These are phyloP conservation scores for Rhinopomastus cyanomelas DNA, from an alignment of 2,113 vertebrate species.

Conservation along the genomic window DNA sequence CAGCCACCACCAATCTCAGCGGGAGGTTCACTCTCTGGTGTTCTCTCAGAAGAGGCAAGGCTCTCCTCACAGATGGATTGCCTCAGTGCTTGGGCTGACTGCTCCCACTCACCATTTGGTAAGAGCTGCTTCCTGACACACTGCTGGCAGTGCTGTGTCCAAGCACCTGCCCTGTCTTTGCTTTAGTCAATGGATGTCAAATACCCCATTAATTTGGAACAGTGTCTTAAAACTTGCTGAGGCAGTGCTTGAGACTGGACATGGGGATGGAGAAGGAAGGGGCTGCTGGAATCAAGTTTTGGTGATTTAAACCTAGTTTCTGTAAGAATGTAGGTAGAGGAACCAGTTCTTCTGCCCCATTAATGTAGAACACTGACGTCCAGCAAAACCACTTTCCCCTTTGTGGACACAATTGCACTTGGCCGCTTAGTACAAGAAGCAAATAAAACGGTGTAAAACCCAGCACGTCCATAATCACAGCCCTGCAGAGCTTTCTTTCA, in stretches of 20 bases:
- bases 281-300: background rate
- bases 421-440: conserved; percentile 18
- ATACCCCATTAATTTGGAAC: background rate
- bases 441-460: background rate
- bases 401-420: conserved; percentile 38
- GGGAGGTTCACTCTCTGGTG: background rate
- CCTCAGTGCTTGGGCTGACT: background rate
- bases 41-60: background rate
- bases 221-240: background rate
- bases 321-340: background rate
- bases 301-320: background rate
- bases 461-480: background rate
- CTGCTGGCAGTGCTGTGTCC: background rate
- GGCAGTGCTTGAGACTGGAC: background rate
- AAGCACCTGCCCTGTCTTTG: background rate
- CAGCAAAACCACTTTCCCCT: background rate
- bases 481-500: background rate
- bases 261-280: background rate
- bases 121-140: background rate
- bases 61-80: background rate
- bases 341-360: background rate
- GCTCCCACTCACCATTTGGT: accelerated
- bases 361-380: background rate
- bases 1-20: background rate
- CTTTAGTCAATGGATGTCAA: background rate